phyloP scores from a whole-genome alignment of 2,797 vertebrate species.

The Hydrolagus colliei region DNA sequence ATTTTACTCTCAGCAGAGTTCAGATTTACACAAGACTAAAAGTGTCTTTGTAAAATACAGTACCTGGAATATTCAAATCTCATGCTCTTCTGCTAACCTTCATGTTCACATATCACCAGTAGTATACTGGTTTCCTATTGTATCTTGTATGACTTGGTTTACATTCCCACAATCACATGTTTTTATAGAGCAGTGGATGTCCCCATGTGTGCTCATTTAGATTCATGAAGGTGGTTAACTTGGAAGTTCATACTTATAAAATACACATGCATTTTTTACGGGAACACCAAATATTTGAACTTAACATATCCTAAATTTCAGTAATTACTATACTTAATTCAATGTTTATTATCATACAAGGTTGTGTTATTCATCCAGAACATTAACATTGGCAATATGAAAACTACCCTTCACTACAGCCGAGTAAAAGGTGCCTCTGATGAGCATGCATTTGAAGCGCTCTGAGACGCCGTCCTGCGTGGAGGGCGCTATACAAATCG shows the following conservation, averaged over 20 bases:
- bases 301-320: too few relatives aligned
- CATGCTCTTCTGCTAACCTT: slow-evolving; percentile 1
- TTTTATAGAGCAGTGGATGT: background rate
- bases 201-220: background rate
- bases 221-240: background rate
- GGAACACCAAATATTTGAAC: too few relatives aligned
- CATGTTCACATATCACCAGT: background rate
- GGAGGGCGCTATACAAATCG: too few relatives aligned
- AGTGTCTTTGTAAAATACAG: background rate
- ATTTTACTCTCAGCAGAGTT: background rate
- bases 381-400: too few relatives aligned
- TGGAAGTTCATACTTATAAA: background rate
- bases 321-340: too few relatives aligned
- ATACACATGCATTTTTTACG: too few relatives aligned
- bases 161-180: background rate
- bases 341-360: too few relatives aligned
- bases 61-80: background rate
- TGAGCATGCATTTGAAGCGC: too few relatives aligned
- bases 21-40: background rate
- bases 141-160: background rate
- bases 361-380: too few relatives aligned
- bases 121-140: background rate
- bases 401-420: too few relatives aligned
- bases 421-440: too few relatives aligned
- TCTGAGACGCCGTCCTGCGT: too few relatives aligned